phyloP scores from a whole-genome alignment of 1,140 invertebrate species.

The Mylabris phalerata region DNA sequence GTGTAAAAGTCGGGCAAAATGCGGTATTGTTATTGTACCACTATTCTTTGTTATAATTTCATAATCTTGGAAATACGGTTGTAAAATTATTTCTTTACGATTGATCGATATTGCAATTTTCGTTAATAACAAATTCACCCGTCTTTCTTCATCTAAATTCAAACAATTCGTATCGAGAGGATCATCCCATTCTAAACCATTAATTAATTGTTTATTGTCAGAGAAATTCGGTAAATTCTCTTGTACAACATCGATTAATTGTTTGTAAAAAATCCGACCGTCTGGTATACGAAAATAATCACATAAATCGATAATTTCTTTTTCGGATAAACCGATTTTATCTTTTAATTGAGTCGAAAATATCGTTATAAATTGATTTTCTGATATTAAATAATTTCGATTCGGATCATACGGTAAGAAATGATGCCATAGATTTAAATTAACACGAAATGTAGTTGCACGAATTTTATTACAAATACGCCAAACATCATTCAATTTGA shows the following conservation, averaged over 20 bases:
- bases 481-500: conserved; percentile 53
- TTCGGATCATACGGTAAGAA: conserved; percentile 57
- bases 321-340: conserved; percentile 55
- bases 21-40: conserved; percentile 60
- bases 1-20: conserved; percentile 62
- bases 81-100: conserved; percentile 50
- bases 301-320: conserved; percentile 59
- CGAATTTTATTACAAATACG: conserved; percentile 67
- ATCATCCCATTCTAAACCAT: conserved; percentile 57
- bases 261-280: conserved; percentile 61
- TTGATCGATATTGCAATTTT: conserved; percentile 55
- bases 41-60: conserved; percentile 63
- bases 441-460: conserved; percentile 57
- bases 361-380: conserved; percentile 61
- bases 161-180: conserved; percentile 53
- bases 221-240: conserved; percentile 47
- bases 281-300: conserved; percentile 68
- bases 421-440: conserved; percentile 61
- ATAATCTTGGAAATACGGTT: conserved; percentile 69
- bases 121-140: conserved; percentile 55
- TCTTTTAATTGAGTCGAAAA: conserved; percentile 55
- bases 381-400: conserved; percentile 61
- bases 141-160: conserved; percentile 53
- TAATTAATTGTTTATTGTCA: conserved; percentile 44
- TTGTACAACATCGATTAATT: conserved; percentile 63